phyloP scores from a whole-genome alignment of 2,797 vertebrate genomes.

The Serranus cabrilla region DNA sequence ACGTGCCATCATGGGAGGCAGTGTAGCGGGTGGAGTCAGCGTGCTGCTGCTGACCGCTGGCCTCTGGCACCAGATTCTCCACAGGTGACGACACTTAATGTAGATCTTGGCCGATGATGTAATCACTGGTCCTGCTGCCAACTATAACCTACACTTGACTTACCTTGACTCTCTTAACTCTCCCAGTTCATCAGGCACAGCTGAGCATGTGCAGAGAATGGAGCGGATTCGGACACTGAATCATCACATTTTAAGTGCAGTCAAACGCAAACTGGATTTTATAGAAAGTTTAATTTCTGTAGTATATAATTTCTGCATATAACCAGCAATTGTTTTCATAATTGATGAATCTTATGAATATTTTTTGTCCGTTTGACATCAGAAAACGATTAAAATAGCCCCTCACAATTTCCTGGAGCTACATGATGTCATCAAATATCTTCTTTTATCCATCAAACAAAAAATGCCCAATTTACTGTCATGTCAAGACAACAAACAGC shows the following conservation, averaged over 20 bases:
- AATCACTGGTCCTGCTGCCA: slow-evolving; percentile 47
- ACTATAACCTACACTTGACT: slow-evolving; percentile 41
- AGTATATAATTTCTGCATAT: not conserved
- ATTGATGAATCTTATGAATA: no score
- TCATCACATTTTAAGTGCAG: slow-evolving; percentile 16
- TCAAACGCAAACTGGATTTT: slow-evolving; percentile 2
- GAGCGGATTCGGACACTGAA: slow-evolving; percentile 3
- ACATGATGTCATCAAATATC: not conserved
- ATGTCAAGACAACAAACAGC: not conserved
- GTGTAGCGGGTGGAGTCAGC: slow-evolving; percentile 9
- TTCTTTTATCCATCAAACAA: not conserved
- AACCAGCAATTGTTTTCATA: not conserved
- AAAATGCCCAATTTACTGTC: not conserved
- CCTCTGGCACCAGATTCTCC: slow-evolving; percentile 28
- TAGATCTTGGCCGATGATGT: slow-evolving; percentile 47
- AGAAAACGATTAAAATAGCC: not conserved
- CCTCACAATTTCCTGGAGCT: not conserved
- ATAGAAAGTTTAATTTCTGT: slow-evolving; percentile 17
- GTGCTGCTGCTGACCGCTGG: slow-evolving; percentile 12
- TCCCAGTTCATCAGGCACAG: slow-evolving; percentile 22
- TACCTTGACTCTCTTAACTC: slow-evolving; percentile 29
- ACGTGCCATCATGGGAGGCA: slow-evolving; percentile 8
- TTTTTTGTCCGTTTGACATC: not conserved
- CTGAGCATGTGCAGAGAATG: slow-evolving; percentile 16
- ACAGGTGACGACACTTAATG: slow-evolving; percentile 41